Evolutionary conservation across 1,140 invertebrate species (phyloP).

Genomic region (Scaptomyza pallida): DNA sequence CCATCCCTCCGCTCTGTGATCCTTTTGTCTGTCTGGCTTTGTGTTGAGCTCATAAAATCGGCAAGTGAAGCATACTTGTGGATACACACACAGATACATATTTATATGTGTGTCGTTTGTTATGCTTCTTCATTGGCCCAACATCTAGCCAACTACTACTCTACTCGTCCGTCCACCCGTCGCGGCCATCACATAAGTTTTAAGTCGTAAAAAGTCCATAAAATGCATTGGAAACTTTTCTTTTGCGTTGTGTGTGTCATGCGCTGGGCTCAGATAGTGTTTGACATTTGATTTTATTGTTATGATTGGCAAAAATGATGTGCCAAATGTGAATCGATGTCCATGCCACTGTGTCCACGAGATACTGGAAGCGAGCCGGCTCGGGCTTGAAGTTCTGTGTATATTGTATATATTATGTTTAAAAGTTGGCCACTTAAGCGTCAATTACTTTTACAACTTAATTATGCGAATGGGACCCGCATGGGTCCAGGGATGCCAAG

Average conservation of each 20-base stretch:
- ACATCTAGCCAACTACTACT: constrained; percentile 5
- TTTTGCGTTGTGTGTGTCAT: not conserved
- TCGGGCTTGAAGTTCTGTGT: not conserved
- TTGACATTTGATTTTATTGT: constrained; percentile 77
- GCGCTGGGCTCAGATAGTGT: constrained; percentile 30
- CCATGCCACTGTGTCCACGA: not conserved
- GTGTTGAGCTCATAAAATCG: constrained; percentile 70
- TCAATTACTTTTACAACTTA: constrained; percentile 78
- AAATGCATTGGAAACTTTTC: constrained; percentile 77
- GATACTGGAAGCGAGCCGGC: not conserved
- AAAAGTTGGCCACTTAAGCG: constrained; percentile 71
- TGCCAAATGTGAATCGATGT: constrained; percentile 59
- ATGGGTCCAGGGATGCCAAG: constrained; percentile 25
- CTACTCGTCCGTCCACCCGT: constrained; percentile 28
- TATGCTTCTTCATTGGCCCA: constrained; percentile 71
- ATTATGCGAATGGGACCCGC: constrained; percentile 67
- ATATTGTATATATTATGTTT: constrained; percentile 62
- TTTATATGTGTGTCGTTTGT: constrained; percentile 77
- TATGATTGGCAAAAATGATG: constrained; percentile 76
- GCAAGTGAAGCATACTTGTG: constrained; percentile 34
- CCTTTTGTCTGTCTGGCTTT: constrained; percentile 38
- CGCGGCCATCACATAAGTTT: constrained; percentile 73
- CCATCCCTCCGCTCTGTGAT: too few relatives aligned
- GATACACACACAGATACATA: constrained; percentile 52
- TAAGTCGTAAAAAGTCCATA: constrained; percentile 80